Conservation (phyloP, 2,113 vertebrate species). For the Nesoenas mayeri region DNA sequence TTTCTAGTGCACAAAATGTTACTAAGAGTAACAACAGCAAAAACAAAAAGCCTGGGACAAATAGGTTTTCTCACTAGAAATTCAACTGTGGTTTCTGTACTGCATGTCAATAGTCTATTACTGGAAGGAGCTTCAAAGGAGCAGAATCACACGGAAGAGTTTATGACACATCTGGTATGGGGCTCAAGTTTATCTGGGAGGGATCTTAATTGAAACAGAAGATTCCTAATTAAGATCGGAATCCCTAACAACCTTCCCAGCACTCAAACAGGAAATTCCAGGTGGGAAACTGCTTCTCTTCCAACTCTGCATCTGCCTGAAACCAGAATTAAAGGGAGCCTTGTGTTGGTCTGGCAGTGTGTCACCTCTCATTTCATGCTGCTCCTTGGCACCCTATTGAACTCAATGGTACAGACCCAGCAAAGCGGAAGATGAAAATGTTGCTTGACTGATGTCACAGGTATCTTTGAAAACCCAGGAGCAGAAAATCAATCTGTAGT, state of each 20-base stretch:
- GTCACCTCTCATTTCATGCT: background rate
- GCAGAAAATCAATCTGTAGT: background rate
- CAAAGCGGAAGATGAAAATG: background rate
- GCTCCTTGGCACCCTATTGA: background rate
- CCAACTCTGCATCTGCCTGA: background rate
- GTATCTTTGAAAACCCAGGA: background rate
- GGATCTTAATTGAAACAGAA: constrained; percentile 34
- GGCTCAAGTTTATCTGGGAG: background rate
- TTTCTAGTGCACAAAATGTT: background rate
- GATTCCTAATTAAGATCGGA: background rate
- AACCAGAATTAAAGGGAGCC: background rate
- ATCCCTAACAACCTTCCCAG: background rate
- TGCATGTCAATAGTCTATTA: background rate
- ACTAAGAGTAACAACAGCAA: background rate
- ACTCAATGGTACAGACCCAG: rapidly evolving
- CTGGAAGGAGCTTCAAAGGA: background rate
- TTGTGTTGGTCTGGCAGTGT: background rate
- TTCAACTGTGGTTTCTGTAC: background rate
- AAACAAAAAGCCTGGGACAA: constrained; percentile 12
- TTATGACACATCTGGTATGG: background rate
- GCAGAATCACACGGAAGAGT: background rate
- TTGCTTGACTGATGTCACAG: background rate
- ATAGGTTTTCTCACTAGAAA: background rate
- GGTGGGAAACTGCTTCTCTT: background rate
- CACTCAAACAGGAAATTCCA: constrained; percentile 37